phyloP scores from a whole-genome alignment of 2,797 vertebrate species.

The Chloroceryle inda region DNA sequence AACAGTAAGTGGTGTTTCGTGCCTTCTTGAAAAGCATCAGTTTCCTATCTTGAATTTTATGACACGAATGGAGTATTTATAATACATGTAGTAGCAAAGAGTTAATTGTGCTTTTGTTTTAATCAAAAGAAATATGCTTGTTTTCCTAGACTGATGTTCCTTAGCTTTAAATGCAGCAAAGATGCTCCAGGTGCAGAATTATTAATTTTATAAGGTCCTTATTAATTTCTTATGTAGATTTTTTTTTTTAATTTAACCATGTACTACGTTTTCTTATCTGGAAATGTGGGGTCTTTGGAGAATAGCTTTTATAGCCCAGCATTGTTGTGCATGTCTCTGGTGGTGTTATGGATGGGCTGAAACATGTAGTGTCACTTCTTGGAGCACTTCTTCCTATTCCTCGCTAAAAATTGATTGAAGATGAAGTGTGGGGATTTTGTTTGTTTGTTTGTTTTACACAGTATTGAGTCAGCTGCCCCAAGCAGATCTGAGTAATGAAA shows the following conservation, averaged over 20 bases:
- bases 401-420: not conserved
- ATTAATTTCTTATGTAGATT: not conserved
- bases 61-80: not conserved
- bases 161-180: not conserved
- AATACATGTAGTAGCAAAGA: not conserved
- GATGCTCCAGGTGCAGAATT: not conserved
- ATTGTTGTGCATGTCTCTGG: not conserved
- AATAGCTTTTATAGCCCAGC: not conserved
- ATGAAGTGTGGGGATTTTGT: not conserved
- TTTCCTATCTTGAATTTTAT: not conserved
- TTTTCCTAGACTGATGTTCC: not conserved
- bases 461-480: not conserved
- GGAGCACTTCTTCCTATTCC: not conserved
- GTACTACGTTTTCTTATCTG: not conserved
- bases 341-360: not conserved
- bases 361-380: not conserved
- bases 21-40: not conserved
- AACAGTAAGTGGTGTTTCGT: slow-evolving; percentile 84
- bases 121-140: not conserved
- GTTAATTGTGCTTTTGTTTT: not conserved
- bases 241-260: not conserved
- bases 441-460: not conserved
- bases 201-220: not conserved
- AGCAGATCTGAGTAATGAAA: not conserved
- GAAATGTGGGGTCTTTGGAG: not conserved